Percentiles rank a stretch among this genome's conserved stretches.
phyloP scores from a whole-genome alignment of 2,888 invertebrate species.

The Mesorhabditis belari region DNA sequence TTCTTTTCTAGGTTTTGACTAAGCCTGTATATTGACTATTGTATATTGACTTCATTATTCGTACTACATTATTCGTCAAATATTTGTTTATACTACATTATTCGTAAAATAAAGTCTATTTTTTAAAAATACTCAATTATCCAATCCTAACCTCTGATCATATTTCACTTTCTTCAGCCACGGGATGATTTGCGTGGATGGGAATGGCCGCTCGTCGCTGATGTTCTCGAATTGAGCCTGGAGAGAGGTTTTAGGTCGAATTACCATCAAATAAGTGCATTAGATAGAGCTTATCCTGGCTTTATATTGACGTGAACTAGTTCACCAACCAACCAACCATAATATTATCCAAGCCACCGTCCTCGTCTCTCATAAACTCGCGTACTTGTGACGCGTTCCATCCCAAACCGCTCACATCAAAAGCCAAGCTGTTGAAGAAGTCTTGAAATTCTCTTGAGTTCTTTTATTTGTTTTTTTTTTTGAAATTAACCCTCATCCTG shows the following conservation, averaged over 20 bases:
- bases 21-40: too few relatives aligned
- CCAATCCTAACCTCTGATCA: slow-evolving; percentile 29
- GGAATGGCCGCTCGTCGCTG: slow-evolving; percentile 36
- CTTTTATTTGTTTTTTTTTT: neutral
- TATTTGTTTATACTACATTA: neutral
- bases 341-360: slow-evolving; percentile 8
- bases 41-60: too few relatives aligned
- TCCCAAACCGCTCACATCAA: neutral
- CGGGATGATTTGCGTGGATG: slow-evolving; percentile 43
- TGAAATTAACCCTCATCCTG: neutral
- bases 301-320: neutral
- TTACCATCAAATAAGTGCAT: neutral
- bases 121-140: neutral
- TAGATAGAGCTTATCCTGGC: neutral
- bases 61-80: too few relatives aligned
- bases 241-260: neutral
- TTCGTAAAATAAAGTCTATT: neutral
- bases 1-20: too few relatives aligned
- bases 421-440: neutral
- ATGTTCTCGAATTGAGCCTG: slow-evolving; percentile 1
- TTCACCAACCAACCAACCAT: slow-evolving; percentile 10
- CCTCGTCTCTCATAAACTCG: neutral
- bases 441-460: neutral
- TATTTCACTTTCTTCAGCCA: slow-evolving; percentile 42
- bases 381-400: neutral